Evolutionary conservation across 2,888 invertebrate genomes (phyloP).

Genomic region (Brachynemurus nebulosus): DNA sequence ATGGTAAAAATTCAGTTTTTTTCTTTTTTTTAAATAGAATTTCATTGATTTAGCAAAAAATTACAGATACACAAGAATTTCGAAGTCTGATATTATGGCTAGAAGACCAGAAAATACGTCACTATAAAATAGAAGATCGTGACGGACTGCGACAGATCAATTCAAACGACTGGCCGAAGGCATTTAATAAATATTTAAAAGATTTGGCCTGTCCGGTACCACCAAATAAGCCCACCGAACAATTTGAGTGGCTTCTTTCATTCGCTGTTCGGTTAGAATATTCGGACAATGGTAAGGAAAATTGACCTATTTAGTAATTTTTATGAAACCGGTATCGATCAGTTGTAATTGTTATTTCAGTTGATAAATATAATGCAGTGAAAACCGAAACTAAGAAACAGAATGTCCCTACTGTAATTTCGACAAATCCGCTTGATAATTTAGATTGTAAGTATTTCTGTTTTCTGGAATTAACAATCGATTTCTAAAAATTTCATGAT

Average conservation of each 20-base stretch:
- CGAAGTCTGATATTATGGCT: constrained; percentile 76
- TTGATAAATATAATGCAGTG: constrained; percentile 53
- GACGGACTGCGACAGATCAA: constrained; percentile 54
- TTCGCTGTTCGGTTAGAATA: constrained; percentile 74
- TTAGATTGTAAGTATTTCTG: constrained; percentile 58
- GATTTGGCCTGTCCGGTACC: constrained; percentile 60
- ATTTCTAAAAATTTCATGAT: constrained; percentile 11
- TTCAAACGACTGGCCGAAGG: constrained; percentile 52
- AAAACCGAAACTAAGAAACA: constrained; percentile 47
- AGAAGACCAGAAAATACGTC: constrained; percentile 85
- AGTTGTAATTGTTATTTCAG: constrained; percentile 33
- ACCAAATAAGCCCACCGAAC: constrained; percentile 43
- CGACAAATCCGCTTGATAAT: constrained; percentile 72
- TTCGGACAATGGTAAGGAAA: constrained; percentile 53
- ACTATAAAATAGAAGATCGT: constrained; percentile 72
- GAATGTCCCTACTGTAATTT: constrained; percentile 56
- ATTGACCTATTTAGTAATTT: constrained; percentile 1
- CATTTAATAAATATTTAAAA: constrained; percentile 57
- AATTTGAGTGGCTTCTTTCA: constrained; percentile 75
- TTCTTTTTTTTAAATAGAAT: not conserved
- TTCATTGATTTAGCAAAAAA: not conserved
- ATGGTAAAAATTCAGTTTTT: constrained; percentile 38
- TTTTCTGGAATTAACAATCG: constrained; percentile 2
- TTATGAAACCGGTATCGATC: not conserved
- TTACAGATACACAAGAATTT: constrained; percentile 64